Evolutionary conservation across 2,888 invertebrate genomes (phyloP), one percentile per base, ranked within the genome.

Genomic region (Gibbula magus): DNA sequence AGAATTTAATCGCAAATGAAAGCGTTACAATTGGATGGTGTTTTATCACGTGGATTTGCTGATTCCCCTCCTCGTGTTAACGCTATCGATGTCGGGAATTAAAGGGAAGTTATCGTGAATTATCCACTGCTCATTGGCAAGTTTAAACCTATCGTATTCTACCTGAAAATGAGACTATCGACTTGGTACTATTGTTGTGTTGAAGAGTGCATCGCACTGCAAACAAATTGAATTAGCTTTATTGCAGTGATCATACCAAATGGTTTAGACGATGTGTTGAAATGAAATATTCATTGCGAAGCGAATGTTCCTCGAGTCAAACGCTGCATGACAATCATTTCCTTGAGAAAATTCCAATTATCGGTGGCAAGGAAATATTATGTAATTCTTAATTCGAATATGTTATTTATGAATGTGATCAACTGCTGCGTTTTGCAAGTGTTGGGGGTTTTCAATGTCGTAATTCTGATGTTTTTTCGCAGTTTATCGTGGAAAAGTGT

Each of bases 201-300:
- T 70, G 20, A 35, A 18, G 1, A 70, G 70, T 20, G 20, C 32
- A 35, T 20, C 32, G 35, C 70, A 35, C 70, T 70, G 70, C 70
- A 70, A 70, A 70, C 70, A 32, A 70, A 70, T 70, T 39, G 70
- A 70, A 70, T 70, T 70, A 70, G 29, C 13, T 32, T n/a, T 35
- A 32, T 70, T 70, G 39, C 70, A 20, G 35, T 35, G 29, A 20
- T 81, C 79, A 79, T 79, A 83, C 81, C 79, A 79, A 83, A 81
- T 78, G 81, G 78, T 83, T 81, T 78, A 52, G 77, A 56, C 70
- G 75, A 76, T 52, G 70, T 52, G 79, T 39, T 29, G 56, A 51
- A 22, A 77, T 83, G 56, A 83, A 83, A 83, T 75, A 83, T 81
- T 83, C 75, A 83, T 83, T 75, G 67, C 53, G 73, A 73, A 35